Percentiles rank a stretch among this genome's conserved stretches.
Evolutionary conservation across 2,113 vertebrate genomes (phyloP).

Genomic region (Cavia aperea): DNA sequence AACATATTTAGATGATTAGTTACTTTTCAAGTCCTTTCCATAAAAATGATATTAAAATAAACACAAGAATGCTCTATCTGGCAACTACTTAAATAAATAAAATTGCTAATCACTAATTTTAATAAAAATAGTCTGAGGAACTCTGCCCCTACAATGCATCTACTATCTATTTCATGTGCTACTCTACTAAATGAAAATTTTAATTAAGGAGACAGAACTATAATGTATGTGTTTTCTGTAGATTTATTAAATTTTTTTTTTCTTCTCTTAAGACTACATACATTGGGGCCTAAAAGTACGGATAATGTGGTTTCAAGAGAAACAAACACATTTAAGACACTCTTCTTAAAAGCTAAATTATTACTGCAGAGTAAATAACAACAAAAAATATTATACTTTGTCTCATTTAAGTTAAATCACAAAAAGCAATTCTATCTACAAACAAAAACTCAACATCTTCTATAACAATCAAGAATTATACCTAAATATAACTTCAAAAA

Average conservation of each 20-base stretch:
- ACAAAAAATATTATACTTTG: neutral
- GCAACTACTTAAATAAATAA: neutral
- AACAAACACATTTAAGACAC: neutral
- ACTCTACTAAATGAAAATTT: conserved; percentile 57
- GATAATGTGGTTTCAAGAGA: neutral
- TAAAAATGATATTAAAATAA: neutral
- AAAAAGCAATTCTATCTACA: neutral
- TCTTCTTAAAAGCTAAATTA: neutral
- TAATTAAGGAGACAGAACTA: neutral
- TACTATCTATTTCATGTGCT: neutral
- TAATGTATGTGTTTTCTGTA: neutral
- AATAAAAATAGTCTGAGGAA: neutral
- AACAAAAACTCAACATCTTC: neutral
- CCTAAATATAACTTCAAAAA: neutral
- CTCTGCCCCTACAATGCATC: neutral
- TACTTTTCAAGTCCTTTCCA: neutral
- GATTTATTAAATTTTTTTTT: neutral
- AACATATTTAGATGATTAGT: neutral
- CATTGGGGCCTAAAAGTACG: neutral
- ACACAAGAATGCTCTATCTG: neutral
- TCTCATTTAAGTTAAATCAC: conserved; percentile 24
- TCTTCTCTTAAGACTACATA: neutral
- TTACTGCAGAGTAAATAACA: neutral
- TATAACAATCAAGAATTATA: neutral
- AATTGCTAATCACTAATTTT: neutral